A percentile compares a stretch with the other conserved stretches of the same genome.
Conservation (phyloP, 1,140 invertebrate genomes). For the Chionoecetes opilio region DNA sequence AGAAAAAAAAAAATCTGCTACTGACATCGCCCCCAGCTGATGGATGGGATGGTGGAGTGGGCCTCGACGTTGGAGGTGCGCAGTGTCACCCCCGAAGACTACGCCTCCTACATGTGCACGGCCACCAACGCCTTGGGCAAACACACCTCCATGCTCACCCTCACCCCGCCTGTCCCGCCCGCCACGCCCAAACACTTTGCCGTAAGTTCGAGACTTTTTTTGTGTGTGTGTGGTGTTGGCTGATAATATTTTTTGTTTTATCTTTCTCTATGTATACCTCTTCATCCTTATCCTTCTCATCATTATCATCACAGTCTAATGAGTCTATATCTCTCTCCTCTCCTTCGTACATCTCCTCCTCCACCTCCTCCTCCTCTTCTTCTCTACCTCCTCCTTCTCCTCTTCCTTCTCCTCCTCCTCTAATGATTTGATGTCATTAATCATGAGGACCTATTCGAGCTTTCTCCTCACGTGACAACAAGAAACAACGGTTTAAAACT, state of each 20-base stretch:
- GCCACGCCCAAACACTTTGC: conserved; percentile 36
- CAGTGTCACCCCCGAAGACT: conserved; percentile 41
- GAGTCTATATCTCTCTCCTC: too few species aligned
- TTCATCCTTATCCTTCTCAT: too few species aligned
- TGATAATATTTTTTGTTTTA: not conserved
- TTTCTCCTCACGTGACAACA: too few species aligned
- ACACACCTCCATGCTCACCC: not conserved
- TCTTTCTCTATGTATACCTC: too few species aligned
- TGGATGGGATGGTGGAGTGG: conserved; percentile 65
- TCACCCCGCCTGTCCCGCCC: conserved; percentile 40
- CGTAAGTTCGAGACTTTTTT: conserved; percentile 24
- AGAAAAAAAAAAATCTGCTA: not conserved
- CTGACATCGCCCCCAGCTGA: conserved; percentile 40
- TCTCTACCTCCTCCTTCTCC: too few species aligned
- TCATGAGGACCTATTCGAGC: too few species aligned
- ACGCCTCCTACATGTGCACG: conserved; percentile 53
- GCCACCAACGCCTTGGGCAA: conserved; percentile 61
- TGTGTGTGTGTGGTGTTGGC: not conserved
- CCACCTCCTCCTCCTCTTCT: too few species aligned
- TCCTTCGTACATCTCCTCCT: too few species aligned
- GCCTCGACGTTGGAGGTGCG: conserved; percentile 49
- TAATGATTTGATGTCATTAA: too few species aligned
- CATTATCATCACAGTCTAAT: too few species aligned
- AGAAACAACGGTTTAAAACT: too few species aligned
- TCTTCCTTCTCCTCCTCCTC: too few species aligned